Evolutionary conservation across 2,797 vertebrate species (phyloP).

Genomic region (Paguma larvata): DNA sequence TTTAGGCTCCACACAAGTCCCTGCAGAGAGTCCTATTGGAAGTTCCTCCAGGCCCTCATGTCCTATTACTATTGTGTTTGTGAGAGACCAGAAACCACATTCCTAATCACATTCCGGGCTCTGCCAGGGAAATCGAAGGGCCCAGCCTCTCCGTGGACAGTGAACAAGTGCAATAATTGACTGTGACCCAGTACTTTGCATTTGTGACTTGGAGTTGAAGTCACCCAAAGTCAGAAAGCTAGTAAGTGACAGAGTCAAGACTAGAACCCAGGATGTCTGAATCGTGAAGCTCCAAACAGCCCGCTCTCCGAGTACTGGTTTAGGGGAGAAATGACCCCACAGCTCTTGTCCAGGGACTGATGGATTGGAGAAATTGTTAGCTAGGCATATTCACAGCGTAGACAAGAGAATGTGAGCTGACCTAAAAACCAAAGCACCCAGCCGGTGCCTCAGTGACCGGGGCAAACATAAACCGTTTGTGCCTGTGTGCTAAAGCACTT

Average conservation of each 20-base stretch:
- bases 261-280: neutral
- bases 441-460: accelerated
- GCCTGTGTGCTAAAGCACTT: neutral
- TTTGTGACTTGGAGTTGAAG: neutral
- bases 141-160: neutral
- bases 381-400: neutral
- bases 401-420: neutral
- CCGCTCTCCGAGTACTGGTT: neutral
- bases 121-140: neutral
- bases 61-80: neutral
- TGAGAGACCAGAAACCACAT: neutral
- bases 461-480: neutral
- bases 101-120: neutral
- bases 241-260: neutral
- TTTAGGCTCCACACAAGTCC: neutral
- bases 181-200: neutral
- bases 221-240: neutral
- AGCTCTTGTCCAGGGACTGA: neutral
- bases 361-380: neutral
- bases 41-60: neutral
- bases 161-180: neutral
- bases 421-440: neutral
- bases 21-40: neutral
- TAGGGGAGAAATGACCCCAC: neutral
- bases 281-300: neutral